A percentile compares a stretch with the other conserved stretches of the same genome.
These are phyloP conservation scores for Ophioninae sp. DNA, from an alignment of 2,888 invertebrate genomes.

Conservation along the genomic window DNA sequence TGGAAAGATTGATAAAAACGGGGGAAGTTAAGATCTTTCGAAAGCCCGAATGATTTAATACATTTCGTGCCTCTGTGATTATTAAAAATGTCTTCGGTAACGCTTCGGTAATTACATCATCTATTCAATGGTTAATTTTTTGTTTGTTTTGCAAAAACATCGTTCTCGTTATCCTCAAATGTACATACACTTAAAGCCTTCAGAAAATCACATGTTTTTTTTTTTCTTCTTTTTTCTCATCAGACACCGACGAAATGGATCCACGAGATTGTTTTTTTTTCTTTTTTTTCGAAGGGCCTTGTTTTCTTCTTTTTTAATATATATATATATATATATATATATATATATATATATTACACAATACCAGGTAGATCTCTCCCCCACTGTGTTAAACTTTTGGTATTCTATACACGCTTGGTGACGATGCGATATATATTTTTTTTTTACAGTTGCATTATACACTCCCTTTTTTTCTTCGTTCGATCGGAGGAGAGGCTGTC, in stretches of 20 bases:
- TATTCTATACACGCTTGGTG: constrained; percentile 13
- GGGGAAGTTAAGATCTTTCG: constrained; percentile 48
- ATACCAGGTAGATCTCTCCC: constrained; percentile 21
- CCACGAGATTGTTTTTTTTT: constrained; percentile 37
- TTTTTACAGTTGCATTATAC: constrained; percentile 33
- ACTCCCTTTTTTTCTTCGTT: constrained; percentile 14
- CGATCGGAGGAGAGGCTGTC: constrained; percentile 25
- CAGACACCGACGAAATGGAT: constrained; percentile 62
- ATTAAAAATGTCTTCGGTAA: background rate
- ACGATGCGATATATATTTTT: constrained; percentile 17
- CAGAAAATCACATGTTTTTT: constrained; percentile 66
- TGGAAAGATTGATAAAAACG: constrained; percentile 36
- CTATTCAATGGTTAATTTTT: constrained; percentile 42
- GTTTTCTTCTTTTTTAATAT: constrained; percentile 34
- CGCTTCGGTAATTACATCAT: background rate
- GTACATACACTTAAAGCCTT: constrained; percentile 67
- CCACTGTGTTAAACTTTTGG: constrained; percentile 9
- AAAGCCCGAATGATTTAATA: constrained; percentile 27
- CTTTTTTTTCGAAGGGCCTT: constrained; percentile 25
- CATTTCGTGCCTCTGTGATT: constrained; percentile 4
- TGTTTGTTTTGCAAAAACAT: constrained; percentile 23
- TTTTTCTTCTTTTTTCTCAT: constrained; percentile 50
- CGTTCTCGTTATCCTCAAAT: constrained; percentile 29
- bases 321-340: constrained; percentile 35
- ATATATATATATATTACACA: constrained; percentile 35